These are phyloP conservation scores for Philotrypesis tridentata DNA, from an alignment of 1,140 invertebrate species.

Conservation along the genomic window DNA sequence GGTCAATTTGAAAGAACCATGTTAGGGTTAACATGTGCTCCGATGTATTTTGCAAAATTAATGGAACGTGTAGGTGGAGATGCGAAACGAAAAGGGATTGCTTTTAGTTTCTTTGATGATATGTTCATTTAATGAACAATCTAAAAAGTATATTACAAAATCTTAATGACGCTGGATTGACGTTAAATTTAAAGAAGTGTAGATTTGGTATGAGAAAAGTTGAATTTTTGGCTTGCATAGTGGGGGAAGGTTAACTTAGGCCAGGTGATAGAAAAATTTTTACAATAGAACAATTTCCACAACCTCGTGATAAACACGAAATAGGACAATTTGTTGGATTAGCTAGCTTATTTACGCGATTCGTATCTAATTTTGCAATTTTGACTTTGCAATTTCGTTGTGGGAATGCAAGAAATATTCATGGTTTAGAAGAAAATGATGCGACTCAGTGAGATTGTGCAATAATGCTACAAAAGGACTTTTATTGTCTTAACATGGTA, in stretches of 20 bases:
- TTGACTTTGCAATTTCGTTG: too few species aligned
- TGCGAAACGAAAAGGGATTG: background rate
- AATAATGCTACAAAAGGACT: too few species aligned
- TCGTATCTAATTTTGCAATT: slow-evolving; percentile 46
- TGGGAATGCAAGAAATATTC: too few species aligned
- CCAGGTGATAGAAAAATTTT: slow-evolving; percentile 52
- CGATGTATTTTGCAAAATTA: slow-evolving; percentile 46
- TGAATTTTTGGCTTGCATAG: slow-evolving; percentile 53
- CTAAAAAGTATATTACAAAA: slow-evolving; percentile 50
- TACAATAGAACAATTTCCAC: slow-evolving; percentile 44
- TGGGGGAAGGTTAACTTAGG: slow-evolving; percentile 44
- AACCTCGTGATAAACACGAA: background rate
- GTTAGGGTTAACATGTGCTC: slow-evolving; percentile 44
- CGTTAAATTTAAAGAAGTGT: slow-evolving; percentile 59
- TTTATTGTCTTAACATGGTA: too few species aligned
- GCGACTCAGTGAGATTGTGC: too few species aligned
- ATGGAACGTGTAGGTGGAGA: slow-evolving; percentile 36
- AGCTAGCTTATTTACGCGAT: slow-evolving; percentile 61
- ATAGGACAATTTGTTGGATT: slow-evolving; percentile 68
- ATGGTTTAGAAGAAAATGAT: too few species aligned
- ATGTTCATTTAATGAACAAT: slow-evolving; percentile 35
- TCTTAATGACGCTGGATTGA: slow-evolving; percentile 54
- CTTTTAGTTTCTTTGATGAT: slow-evolving; percentile 49
- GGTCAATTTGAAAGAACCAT: slow-evolving; percentile 46
- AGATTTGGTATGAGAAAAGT: slow-evolving; percentile 53